These are phyloP conservation scores for Lota lota DNA, from an alignment of 2,113 vertebrate genomes.

Conservation along the genomic window DNA sequence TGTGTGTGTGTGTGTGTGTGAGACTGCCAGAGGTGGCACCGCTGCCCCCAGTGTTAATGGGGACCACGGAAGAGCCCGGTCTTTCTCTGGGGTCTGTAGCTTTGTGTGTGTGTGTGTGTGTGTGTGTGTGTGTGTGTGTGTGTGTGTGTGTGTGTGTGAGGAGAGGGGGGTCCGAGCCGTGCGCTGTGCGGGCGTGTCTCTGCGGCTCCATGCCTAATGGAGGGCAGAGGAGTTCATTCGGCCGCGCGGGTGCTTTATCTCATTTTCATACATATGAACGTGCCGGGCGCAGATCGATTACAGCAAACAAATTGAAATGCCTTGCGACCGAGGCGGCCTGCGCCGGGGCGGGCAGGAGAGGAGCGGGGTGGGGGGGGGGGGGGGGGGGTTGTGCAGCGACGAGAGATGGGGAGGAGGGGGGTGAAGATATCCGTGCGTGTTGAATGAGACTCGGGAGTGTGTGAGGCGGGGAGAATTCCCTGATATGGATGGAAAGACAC, in stretches of 20 bases:
- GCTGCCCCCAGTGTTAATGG: constrained; percentile 44
- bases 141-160: constrained; percentile 18
- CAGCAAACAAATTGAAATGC: constrained; percentile 70
- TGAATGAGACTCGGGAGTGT: constrained; percentile 60
- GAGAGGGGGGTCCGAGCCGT: not conserved
- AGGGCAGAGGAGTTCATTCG: constrained; percentile 71
- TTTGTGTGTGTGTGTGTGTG: not conserved
- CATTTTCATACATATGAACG: constrained; percentile 73
- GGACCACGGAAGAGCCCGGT: constrained; percentile 31
- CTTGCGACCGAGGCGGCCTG: constrained; percentile 46
- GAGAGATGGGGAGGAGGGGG: constrained; percentile 15
- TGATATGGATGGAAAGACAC: constrained; percentile 61
- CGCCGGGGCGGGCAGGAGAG: constrained; percentile 29
- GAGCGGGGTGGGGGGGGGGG: constrained; percentile 18
- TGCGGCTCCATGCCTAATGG: constrained; percentile 62
- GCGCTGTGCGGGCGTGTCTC: constrained; percentile 6
- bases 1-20: constrained; percentile 13
- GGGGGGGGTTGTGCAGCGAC: not conserved
- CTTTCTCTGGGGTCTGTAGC: not conserved
- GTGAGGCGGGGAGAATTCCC: constrained; percentile 54
- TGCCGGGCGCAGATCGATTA: constrained; percentile 65
- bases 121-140: constrained; percentile 4
- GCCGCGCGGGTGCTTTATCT: constrained; percentile 57
- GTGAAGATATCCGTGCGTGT: constrained; percentile 7
- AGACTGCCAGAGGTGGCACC: constrained; percentile 42